Evolutionary conservation across 2,113 vertebrate species (phyloP).

Genomic region (Melanotaenia duboulayi): DNA sequence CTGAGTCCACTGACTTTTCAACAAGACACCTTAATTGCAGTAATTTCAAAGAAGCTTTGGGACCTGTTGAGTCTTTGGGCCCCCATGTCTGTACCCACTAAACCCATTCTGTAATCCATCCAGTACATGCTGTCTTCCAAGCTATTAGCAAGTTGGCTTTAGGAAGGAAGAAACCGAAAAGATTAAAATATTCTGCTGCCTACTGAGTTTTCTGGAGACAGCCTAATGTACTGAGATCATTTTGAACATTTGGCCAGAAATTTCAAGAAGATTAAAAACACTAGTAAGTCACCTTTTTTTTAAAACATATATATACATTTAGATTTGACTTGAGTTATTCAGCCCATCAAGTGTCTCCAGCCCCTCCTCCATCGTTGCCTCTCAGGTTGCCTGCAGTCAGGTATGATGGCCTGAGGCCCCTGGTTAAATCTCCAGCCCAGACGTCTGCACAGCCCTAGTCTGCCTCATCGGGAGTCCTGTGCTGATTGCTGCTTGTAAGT

Average conservation of each 20-base stretch:
- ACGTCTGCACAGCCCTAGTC: conserved; percentile 71
- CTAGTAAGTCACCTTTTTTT: conserved; percentile 1
- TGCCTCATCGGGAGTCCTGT: conserved; percentile 67
- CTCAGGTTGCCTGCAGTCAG: conserved; percentile 73
- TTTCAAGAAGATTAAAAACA: conserved; percentile 9
- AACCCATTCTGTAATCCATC: conserved; percentile 19
- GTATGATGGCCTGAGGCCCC: conserved; percentile 69
- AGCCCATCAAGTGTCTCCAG: conserved; percentile 3
- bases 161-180: background rate
- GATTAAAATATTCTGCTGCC: background rate
- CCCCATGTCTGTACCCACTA: conserved; percentile 10
- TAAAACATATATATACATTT: too few species aligned
- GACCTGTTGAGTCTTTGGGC: background rate
- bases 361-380: conserved; percentile 19
- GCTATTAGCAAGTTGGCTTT: background rate
- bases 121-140: conserved; percentile 10
- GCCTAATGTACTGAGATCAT: background rate
- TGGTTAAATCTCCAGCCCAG: conserved; percentile 74
- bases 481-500: conserved; percentile 61
- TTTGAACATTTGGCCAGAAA: conserved; percentile 5
- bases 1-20: background rate
- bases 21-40: conserved; percentile 19
- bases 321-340: conserved; percentile 8
- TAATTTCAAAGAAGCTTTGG: conserved; percentile 25
- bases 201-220: background rate